Conservation (phyloP, 2,797 vertebrate species). For the Sphenodon punctatus region DNA sequence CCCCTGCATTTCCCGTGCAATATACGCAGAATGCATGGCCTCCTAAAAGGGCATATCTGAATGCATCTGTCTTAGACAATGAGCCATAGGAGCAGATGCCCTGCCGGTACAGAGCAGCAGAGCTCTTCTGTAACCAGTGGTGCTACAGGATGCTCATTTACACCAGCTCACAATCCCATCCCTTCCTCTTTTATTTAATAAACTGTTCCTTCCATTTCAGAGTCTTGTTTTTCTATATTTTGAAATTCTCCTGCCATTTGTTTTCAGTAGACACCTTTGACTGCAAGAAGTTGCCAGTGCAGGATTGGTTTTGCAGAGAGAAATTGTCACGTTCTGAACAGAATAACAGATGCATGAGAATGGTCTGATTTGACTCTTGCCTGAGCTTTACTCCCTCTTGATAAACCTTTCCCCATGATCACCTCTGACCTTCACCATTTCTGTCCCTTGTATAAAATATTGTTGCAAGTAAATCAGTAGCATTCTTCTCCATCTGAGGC, state of each 20-base stretch:
- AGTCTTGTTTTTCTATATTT: background rate
- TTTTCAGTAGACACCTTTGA: background rate
- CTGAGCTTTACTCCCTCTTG: too few relatives aligned
- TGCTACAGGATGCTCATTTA: background rate
- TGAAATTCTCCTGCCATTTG: background rate
- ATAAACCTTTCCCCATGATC: rapidly evolving
- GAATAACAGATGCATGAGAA: too few relatives aligned
- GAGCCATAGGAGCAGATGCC: too few relatives aligned
- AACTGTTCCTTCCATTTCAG: background rate
- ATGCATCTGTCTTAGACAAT: background rate
- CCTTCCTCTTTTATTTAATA: background rate
- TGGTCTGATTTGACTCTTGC: too few relatives aligned
- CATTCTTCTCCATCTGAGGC: too few relatives aligned
- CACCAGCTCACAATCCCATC: background rate
- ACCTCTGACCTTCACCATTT: background rate
- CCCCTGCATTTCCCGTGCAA: background rate
- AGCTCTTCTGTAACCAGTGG: background rate
- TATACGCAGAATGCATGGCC: background rate
- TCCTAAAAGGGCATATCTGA: background rate
- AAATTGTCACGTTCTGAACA: too few relatives aligned
- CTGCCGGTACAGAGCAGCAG: too few relatives aligned
- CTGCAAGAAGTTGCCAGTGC: too few relatives aligned
- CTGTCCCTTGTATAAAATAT: too few relatives aligned
- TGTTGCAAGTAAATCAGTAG: too few relatives aligned
- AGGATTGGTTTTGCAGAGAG: too few relatives aligned